Conservation (phyloP, 2,888 invertebrate species). For the Aelia acuminata region DNA sequence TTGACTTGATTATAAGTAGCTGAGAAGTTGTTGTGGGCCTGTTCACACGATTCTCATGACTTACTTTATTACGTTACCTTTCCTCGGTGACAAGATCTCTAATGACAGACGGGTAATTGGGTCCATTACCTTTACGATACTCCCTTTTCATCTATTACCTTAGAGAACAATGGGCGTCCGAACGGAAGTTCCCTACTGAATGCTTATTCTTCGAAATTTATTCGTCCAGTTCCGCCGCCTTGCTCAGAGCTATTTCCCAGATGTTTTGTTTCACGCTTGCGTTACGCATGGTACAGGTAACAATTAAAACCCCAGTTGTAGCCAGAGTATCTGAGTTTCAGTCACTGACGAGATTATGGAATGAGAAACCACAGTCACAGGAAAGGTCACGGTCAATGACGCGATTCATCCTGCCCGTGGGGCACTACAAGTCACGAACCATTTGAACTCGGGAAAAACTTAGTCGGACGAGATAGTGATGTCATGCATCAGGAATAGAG, state of each 20-base stretch:
- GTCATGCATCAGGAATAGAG: neutral
- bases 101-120: neutral
- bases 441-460: neutral
- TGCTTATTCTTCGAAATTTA: neutral
- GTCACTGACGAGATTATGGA: neutral
- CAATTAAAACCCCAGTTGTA: neutral
- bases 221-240: neutral
- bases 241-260: neutral
- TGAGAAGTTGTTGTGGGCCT: neutral
- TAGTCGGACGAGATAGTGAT: neutral
- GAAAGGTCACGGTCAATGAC: constrained; percentile 24
- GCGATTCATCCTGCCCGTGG: neutral
- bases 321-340: neutral
- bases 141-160: too few species aligned
- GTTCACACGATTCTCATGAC: neutral
- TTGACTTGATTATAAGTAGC: too few species aligned
- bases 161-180: neutral
- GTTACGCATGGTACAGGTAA: neutral
- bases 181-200: neutral
- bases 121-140: too few species aligned
- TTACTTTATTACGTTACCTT: neutral
- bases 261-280: neutral
- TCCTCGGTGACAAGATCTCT: neutral
- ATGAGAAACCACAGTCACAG: neutral
- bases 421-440: neutral